Evolutionary conservation across 2,113 vertebrate species (phyloP), one percentile per base, ranked within the genome.

Genomic region (Eurystomus gularis): DNA sequence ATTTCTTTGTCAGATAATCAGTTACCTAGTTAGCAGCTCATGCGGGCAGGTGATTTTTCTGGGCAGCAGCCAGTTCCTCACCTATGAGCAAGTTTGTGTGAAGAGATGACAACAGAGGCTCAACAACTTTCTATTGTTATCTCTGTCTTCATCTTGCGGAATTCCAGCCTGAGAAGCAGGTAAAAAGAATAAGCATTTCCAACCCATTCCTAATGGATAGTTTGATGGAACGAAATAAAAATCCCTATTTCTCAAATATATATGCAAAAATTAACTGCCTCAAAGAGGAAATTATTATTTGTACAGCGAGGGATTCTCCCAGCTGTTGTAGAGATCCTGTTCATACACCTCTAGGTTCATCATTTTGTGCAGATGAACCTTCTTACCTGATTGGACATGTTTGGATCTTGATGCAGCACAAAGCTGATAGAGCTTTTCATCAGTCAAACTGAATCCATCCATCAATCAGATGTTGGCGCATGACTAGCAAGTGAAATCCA

Each of bases 401-500:
- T 91, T 79, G 57, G 40, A 55, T 82, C 46, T 93, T 80, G 49
- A 37, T 82, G 48, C 20, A 61, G 54, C 44, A 10, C 33, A 70
- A 76, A 28, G n/a, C 42, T 82, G 73, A 76, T 57, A 66, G 33
- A 76, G 16, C 26, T 86, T 86, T 94, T 88, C 60, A 79, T 93
- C 77, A 82, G 60, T 87, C 89, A 90, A 20, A 89, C 49, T 46
- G 81, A 82, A 84, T 92, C 72, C 55, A 90, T 82, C 88, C 78
- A 85, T 91, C 82, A 82, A 35, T 95, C 90, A 96, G 79, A 90
- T 90, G 86, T 25, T 70, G 72, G 35, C 23, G 6, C 48, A 65
- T 57, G 75, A 78, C 31, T 93, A 94, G 91, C 49, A 88, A 97
- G 72, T 84, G 76, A 83, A 96, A 84, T 82, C 85, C 85, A 24